Percentiles rank a stretch among this genome's conserved stretches.
phyloP scores from a whole-genome alignment of 35 echinoderm and acorn worm species.

The Lytechinus pictus region DNA sequence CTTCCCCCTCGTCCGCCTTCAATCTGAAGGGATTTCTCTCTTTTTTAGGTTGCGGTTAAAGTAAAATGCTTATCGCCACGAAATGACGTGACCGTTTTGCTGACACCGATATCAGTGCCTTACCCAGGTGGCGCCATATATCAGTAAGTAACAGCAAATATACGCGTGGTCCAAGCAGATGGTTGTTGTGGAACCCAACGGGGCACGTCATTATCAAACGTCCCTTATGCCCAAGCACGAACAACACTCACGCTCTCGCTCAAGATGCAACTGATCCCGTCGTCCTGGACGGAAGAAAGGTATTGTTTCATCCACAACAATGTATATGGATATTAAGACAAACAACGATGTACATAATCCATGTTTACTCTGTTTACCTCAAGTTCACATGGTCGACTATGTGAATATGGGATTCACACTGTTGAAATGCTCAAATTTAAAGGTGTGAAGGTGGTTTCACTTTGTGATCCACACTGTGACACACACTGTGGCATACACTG shows the following conservation, averaged over 20 bases:
- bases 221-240: not conserved
- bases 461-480: too few species aligned
- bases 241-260: not conserved
- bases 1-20: not conserved
- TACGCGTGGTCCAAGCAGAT: not conserved
- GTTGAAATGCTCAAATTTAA: too few species aligned
- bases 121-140: not conserved
- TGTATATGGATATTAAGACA: not conserved
- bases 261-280: not conserved
- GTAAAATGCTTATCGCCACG: not conserved
- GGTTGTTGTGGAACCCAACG: not conserved
- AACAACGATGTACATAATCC: not conserved
- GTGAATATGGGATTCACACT: too few species aligned
- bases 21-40: not conserved
- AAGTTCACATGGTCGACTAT: too few species aligned
- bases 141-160: not conserved
- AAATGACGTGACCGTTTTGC: not conserved
- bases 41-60: not conserved
- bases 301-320: not conserved
- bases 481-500: too few species aligned
- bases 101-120: not conserved
- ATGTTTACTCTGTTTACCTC: too few species aligned
- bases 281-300: not conserved
- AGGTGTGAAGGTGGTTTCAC: too few species aligned
- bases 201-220: not conserved